Percentiles rank a stretch among this genome's conserved stretches.
Conservation (phyloP, 2,113 vertebrate species). For the Beaufortia kweichowensis region DNA sequence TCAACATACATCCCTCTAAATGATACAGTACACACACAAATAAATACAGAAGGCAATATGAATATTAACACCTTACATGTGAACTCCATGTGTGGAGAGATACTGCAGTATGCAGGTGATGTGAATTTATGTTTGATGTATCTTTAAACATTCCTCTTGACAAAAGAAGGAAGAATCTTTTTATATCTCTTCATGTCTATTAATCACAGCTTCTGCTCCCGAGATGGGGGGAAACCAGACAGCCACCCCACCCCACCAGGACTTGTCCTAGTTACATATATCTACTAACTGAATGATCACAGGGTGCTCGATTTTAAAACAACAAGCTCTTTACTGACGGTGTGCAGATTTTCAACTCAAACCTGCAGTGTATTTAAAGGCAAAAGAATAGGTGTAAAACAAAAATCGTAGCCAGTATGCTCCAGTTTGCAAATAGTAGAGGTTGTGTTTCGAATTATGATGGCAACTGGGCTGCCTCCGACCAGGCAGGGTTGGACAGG, state of each 20-base stretch:
- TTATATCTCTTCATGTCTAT: slow-evolving; percentile 43
- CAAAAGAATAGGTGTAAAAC: slow-evolving; percentile 30
- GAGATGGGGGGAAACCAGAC: slow-evolving; percentile 30
- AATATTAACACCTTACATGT: slow-evolving; percentile 12
- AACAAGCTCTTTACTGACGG: slow-evolving; percentile 37
- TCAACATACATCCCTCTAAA: neutral
- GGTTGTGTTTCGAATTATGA: neutral
- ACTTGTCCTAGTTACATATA: slow-evolving; percentile 25
- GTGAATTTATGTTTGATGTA: slow-evolving; percentile 33
- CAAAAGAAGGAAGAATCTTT: slow-evolving; percentile 41
- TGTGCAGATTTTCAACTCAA: slow-evolving; percentile 24
- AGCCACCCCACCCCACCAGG: slow-evolving; percentile 38
- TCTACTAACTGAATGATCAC: slow-evolving; percentile 26
- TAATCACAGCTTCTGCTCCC: slow-evolving; percentile 48
- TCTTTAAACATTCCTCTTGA: slow-evolving; percentile 15
- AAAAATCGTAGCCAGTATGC: neutral
- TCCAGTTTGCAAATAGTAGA: slow-evolving; percentile 19
- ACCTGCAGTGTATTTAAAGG: slow-evolving; percentile 41
- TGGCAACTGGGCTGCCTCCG: slow-evolving; percentile 10
- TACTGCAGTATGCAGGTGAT: slow-evolving; percentile 4
- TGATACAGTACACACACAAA: neutral
- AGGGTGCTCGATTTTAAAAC: slow-evolving; percentile 45
- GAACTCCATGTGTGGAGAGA: neutral
- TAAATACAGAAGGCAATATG: neutral
- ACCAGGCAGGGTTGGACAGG: neutral